These are phyloP conservation scores for Silurus meridionalis DNA, from an alignment of 2,113 vertebrate species.

Conservation along the genomic window DNA sequence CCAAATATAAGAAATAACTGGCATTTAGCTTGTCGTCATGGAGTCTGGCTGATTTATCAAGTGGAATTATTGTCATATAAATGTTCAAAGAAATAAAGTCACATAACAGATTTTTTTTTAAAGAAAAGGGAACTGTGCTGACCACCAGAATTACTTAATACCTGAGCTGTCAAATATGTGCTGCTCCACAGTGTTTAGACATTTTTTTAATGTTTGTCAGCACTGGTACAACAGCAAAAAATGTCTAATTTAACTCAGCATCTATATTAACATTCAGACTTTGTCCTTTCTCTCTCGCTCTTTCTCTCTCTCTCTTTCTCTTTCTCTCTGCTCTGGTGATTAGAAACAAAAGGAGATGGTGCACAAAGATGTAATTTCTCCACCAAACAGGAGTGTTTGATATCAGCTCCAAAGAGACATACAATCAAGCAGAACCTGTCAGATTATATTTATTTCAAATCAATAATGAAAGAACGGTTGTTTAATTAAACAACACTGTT, in stretches of 20 bases:
- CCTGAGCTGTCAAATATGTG: conserved; percentile 13
- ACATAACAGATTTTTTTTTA: not conserved
- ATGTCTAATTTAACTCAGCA: conserved; percentile 1
- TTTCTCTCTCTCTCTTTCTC: not conserved
- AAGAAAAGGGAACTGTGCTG: not conserved
- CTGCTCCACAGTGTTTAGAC: not conserved
- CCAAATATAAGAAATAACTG: not conserved
- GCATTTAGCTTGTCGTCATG: not conserved
- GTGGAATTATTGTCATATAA: not conserved
- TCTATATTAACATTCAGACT: conserved; percentile 49
- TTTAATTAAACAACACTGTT: conserved; percentile 31
- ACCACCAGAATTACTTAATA: not conserved
- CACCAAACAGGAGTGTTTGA: conserved; percentile 32
- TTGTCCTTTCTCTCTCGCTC: conserved; percentile 19
- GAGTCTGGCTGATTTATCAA: not conserved
- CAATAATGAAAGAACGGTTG: not conserved
- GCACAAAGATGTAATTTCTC: conserved; percentile 37
- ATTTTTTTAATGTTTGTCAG: conserved; percentile 7
- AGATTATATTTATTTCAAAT: conserved; percentile 34
- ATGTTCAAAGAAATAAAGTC: not conserved
- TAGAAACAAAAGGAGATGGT: conserved; percentile 34
- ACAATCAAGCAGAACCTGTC: conserved; percentile 30
- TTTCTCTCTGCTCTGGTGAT: conserved; percentile 32
- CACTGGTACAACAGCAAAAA: not conserved
- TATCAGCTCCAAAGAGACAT: conserved; percentile 21